Percentiles rank a stretch among this genome's conserved stretches.
Evolutionary conservation across 2,797 vertebrate species (phyloP).

Genomic region (Dallia pectoralis): DNA sequence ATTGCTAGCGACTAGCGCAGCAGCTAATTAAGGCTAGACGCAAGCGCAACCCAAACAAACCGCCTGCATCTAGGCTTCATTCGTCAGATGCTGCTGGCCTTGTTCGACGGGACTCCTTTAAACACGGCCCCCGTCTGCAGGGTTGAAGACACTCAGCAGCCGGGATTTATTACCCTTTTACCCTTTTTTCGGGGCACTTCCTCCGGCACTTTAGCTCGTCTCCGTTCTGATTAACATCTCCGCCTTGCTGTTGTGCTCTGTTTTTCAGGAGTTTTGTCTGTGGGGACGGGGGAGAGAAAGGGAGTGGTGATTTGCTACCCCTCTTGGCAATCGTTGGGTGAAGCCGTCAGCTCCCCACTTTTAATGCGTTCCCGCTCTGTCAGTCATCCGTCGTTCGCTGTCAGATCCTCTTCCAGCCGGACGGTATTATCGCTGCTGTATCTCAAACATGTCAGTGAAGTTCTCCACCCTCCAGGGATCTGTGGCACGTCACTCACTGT

Average conservation of each 20-base stretch:
- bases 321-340: slow-evolving; percentile 2
- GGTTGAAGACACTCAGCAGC: neutral
- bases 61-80: slow-evolving; percentile 40
- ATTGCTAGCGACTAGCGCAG: slow-evolving; percentile 35
- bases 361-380: slow-evolving; percentile 47
- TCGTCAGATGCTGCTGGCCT: slow-evolving; percentile 34
- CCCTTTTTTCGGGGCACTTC: neutral
- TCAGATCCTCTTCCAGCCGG: slow-evolving; percentile 39
- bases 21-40: slow-evolving; percentile 50
- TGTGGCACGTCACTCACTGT: slow-evolving; percentile 53
- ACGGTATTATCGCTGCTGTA: slow-evolving; percentile 20
- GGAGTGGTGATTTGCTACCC: slow-evolving; percentile 26
- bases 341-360: slow-evolving; percentile 40
- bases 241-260: neutral
- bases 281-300: slow-evolving; percentile 14
- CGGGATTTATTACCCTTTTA: slow-evolving; percentile 31
- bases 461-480: slow-evolving; percentile 43
- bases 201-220: neutral
- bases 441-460: slow-evolving; percentile 30
- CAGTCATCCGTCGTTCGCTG: slow-evolving; percentile 56
- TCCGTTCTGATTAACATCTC: slow-evolving; percentile 14
- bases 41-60: slow-evolving; percentile 34
- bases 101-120: slow-evolving; percentile 38
- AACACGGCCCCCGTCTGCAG: slow-evolving; percentile 12
- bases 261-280: slow-evolving; percentile 1